Percentiles rank a stretch among this genome's conserved stretches.
These are phyloP conservation scores for Crotalus adamanteus DNA, from an alignment of 2,797 vertebrate genomes.

Conservation along the genomic window DNA sequence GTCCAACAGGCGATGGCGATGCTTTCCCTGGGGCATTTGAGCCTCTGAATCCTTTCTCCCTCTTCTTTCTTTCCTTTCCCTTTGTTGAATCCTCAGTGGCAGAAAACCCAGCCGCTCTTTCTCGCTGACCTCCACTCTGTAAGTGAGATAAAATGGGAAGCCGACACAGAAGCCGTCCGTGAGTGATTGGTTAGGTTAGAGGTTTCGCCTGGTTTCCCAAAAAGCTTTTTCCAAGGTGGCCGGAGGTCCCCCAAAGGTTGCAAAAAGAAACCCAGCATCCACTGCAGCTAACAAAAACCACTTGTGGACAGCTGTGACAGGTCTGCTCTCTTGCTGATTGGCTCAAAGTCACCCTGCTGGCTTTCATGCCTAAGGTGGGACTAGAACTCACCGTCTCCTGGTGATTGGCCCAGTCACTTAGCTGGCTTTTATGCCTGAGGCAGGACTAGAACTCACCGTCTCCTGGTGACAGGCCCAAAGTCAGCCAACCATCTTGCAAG, in stretches of 20 bases:
- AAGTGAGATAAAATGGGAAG: background rate
- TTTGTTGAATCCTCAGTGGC: background rate
- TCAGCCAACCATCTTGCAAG: too few species aligned
- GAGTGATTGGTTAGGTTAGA: background rate
- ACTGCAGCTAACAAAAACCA: background rate
- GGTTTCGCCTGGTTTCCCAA: background rate
- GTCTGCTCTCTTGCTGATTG: too few species aligned
- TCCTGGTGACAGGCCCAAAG: too few species aligned
- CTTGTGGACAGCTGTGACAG: background rate
- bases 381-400: too few species aligned
- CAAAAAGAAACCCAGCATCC: background rate
- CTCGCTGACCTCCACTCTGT: background rate
- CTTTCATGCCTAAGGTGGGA: too few species aligned
- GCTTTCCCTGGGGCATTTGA: background rate
- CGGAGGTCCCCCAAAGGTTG: background rate
- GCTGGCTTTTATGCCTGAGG: too few species aligned
- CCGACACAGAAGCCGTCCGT: accelerated
- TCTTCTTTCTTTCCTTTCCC: background rate
- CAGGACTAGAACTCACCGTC: too few species aligned
- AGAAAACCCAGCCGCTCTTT: background rate
- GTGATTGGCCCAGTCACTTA: background rate
- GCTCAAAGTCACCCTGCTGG: too few species aligned
- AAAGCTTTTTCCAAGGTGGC: background rate
- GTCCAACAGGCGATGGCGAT: background rate
- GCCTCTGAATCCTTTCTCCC: background rate